Base-by-base conservation (phyloP, 2,113 vertebrate genomes). In the Delphinus delphis region DNA sequence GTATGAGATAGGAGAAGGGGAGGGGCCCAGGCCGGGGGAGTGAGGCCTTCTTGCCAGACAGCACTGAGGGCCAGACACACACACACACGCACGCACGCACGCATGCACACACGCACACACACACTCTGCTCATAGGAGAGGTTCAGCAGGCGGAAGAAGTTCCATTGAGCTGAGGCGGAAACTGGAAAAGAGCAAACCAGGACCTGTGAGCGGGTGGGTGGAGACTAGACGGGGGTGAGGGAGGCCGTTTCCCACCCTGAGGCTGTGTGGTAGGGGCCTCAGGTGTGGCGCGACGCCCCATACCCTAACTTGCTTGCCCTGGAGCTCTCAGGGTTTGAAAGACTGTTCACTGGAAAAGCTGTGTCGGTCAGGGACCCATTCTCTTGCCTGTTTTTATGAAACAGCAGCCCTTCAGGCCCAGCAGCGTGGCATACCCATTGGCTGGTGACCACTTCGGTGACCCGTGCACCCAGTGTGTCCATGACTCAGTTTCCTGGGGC, bases 281-380 rank as follows among this genome's bases (percentile, higher is more conserved):
- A 11, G 21, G 2, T 2, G 47, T 14, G 2, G 63, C 28, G 3
- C 53, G 4, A 14, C 0, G 0, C 20, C 3, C 23, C 1, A 5
- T 13, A 1, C 71, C 38, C 73, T 44, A 15, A 23, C 44, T 31
- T 26, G 44, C 44, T 25, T 23, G 73, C 25, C 28, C 50, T 55
- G 15, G 50, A 63, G 5, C 50, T 67, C 25, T 38, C 28, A 1
- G 23, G 25, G 28, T 50, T 28, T 83, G 81, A 68, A 83, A n/a
- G 81, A 17, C 76, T 31, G 2, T 25, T n/a, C 77, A 6, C 76
- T 41, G 86, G 38, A 26, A 21, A 44, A 63, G 81, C 20, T 3
- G 1, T 21, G 1, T 8, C 55, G 25, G 14, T 31, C 71, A 11
- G 23, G 81, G 71, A 47, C 60, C 15, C 23, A 15, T 3, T 23